phyloP scores from a whole-genome alignment of 2,113 vertebrate species.

The Gavialis gangeticus region DNA sequence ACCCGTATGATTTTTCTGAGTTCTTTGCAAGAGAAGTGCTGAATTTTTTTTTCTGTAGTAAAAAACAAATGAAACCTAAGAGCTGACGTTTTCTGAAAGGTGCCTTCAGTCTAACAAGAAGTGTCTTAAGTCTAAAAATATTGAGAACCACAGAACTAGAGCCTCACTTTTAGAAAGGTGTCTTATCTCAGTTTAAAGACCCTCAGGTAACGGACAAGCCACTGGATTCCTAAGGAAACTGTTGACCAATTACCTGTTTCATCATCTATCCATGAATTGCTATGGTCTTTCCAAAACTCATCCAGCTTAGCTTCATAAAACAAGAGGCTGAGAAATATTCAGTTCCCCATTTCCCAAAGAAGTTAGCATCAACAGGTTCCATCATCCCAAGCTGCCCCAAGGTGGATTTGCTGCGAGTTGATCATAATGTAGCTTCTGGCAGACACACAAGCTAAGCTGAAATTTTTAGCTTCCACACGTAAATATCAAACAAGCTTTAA shows the following conservation, averaged over 20 bases:
- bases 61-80: no score
- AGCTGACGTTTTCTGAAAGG: no score
- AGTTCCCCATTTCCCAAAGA: not conserved
- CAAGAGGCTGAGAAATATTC: not conserved
- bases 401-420: not conserved
- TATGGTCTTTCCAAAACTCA: not conserved
- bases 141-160: not conserved
- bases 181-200: not conserved
- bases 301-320: not conserved
- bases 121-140: no score
- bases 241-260: not conserved
- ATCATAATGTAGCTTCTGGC: not conserved
- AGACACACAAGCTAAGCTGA: not conserved
- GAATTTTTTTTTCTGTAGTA: no score
- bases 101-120: no score
- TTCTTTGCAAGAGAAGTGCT: no score
- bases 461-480: not conserved
- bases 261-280: not conserved
- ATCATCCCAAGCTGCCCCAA: not conserved
- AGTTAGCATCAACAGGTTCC: not conserved
- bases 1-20: no score
- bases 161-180: not conserved
- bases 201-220: not conserved
- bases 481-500: not conserved
- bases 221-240: not conserved